Conservation (phyloP, 2,797 vertebrate species). For the Chaetodon trifasciatus region DNA sequence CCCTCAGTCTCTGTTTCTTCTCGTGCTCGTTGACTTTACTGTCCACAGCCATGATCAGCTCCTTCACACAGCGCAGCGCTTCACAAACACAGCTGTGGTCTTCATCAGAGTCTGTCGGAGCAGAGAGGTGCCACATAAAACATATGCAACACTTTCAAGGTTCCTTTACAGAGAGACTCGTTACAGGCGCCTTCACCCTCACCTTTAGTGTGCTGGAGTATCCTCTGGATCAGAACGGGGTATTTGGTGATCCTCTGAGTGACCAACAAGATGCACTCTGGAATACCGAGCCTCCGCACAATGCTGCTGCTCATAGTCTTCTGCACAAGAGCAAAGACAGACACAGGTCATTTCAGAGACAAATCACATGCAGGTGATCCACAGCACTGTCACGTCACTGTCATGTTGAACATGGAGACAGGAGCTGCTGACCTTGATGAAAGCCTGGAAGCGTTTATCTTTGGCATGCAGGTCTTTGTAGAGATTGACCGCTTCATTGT, state of each 20-base stretch:
- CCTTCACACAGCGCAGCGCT: slow-evolving; percentile 90
- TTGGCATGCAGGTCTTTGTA: slow-evolving; percentile 93
- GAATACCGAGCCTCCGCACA: slow-evolving; percentile 91
- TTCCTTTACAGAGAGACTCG: background rate
- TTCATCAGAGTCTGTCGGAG: slow-evolving; percentile 85
- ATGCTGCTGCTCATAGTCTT: slow-evolving; percentile 93
- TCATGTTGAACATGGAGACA: background rate
- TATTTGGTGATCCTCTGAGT: slow-evolving; percentile 97
- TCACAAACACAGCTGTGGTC: slow-evolving; percentile 88
- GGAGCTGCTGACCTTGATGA: slow-evolving; percentile 87
- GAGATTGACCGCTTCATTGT: slow-evolving; percentile 92
- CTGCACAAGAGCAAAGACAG: slow-evolving; percentile 75
- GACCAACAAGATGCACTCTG: slow-evolving; percentile 93
- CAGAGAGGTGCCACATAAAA: background rate
- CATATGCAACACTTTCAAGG: too few relatives aligned
- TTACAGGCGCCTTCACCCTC: background rate
- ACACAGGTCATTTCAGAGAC: background rate
- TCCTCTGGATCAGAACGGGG: slow-evolving; percentile 92
- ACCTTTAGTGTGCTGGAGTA: slow-evolving; percentile 94
- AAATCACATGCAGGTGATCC: background rate
- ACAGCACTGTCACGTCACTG: background rate
- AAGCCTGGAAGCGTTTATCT: slow-evolving; percentile 94
- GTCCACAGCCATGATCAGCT: slow-evolving; percentile 90
- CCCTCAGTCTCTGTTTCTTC: slow-evolving; percentile 90
- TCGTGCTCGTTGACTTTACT: slow-evolving; percentile 93